These are phyloP conservation scores for Babylonia areolata DNA, from an alignment of 1,140 invertebrate species.

Conservation along the genomic window DNA sequence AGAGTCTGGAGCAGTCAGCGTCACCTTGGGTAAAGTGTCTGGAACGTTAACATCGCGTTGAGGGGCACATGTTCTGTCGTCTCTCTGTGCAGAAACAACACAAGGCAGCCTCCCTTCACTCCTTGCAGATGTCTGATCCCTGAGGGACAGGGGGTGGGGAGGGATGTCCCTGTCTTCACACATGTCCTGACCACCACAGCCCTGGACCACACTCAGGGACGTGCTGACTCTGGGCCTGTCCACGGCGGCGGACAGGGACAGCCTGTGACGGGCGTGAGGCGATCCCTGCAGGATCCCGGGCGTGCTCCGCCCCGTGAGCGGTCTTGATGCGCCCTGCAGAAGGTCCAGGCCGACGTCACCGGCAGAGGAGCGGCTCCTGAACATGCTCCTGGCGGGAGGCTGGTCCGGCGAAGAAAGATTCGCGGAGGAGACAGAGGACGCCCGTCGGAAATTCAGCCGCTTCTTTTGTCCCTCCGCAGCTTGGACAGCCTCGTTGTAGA, in stretches of 20 bases:
- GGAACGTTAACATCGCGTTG: background rate
- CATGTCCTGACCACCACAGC: background rate
- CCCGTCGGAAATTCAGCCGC: background rate
- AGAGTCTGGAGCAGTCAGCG: background rate
- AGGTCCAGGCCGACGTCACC: background rate
- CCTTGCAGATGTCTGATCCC: background rate
- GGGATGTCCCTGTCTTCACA: background rate
- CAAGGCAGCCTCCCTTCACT: background rate
- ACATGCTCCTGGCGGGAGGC: background rate
- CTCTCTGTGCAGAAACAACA: background rate
- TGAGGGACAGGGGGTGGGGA: too few species aligned
- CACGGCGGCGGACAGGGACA: background rate
- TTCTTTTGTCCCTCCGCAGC: background rate
- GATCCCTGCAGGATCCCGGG: background rate
- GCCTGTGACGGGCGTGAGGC: background rate
- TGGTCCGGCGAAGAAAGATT: background rate
- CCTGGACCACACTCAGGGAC: background rate
- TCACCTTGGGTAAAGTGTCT: background rate
- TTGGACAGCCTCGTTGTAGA: conserved; percentile 22
- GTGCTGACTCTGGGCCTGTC: background rate
- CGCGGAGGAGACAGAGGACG: background rate
- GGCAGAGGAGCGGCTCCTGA: background rate
- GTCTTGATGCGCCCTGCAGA: background rate
- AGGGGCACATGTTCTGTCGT: background rate
- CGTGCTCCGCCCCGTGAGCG: background rate